phyloP scores from a whole-genome alignment of 2,888 invertebrate genomes.

The Melanophora roralis region DNA sequence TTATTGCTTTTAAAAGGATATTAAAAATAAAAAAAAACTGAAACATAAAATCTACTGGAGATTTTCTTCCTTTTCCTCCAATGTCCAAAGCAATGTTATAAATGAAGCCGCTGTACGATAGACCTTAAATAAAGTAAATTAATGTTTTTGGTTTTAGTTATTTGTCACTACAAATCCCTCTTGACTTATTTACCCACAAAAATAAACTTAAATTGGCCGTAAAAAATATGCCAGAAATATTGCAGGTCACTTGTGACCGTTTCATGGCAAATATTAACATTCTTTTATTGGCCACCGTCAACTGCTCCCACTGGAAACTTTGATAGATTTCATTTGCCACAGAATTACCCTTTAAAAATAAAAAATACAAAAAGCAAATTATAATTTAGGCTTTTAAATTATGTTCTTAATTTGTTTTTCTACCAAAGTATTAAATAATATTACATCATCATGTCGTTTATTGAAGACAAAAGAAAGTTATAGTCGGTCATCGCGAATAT shows the following conservation, averaged over 20 bases:
- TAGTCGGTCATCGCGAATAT: too few relatives aligned
- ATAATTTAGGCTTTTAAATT: too few relatives aligned
- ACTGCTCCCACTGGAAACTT: conserved; percentile 39
- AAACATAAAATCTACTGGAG: not conserved
- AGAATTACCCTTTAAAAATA: conserved; percentile 29
- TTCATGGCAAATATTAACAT: conserved; percentile 33
- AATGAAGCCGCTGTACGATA: conserved; percentile 49
- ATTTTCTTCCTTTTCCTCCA: conserved; percentile 19
- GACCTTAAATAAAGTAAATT: conserved; percentile 4
- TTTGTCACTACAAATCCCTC: not conserved
- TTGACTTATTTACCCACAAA: conserved; percentile 18
- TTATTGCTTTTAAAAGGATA: too few relatives aligned
- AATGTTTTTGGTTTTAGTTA: not conserved
- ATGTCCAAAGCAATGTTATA: conserved; percentile 20
- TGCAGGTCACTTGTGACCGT: not conserved
- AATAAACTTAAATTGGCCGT: conserved; percentile 24
- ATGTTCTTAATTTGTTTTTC: too few relatives aligned
- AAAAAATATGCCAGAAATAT: conserved; percentile 39
- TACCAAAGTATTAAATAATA: too few relatives aligned
- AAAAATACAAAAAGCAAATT: too few relatives aligned
- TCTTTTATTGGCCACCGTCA: conserved; percentile 18
- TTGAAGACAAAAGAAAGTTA: too few relatives aligned
- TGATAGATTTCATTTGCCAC: conserved; percentile 36
- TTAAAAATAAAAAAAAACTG: not conserved
- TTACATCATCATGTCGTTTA: too few relatives aligned